Evolutionary conservation across 2,888 invertebrate species (phyloP).

Genomic region (Lithophane socia): DNA sequence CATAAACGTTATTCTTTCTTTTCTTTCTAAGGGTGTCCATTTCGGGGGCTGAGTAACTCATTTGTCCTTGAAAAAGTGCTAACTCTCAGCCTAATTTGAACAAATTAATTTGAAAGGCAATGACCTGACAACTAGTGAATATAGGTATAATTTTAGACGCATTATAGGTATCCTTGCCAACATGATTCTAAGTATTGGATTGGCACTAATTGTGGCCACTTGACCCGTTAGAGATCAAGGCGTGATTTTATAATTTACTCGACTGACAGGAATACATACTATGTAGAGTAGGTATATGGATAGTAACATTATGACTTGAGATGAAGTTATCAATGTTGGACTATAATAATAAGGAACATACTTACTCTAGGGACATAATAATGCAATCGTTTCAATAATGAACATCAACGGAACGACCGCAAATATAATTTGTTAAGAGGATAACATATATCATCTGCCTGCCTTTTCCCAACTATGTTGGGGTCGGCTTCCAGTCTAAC

Average conservation of each 20-base stretch:
- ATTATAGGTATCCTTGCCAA: background rate
- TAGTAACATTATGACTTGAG: background rate
- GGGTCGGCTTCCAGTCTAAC: too few relatives aligned
- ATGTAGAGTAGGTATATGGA: background rate
- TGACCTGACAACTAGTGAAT: background rate
- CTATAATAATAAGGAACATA: too few relatives aligned
- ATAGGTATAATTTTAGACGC: background rate
- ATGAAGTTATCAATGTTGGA: background rate
- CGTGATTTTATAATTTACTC: slow-evolving; percentile 44
- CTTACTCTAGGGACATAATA: too few relatives aligned
- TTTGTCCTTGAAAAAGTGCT: too few relatives aligned
- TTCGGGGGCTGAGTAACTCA: too few relatives aligned
- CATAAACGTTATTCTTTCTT: too few relatives aligned
- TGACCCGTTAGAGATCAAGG: slow-evolving; percentile 38
- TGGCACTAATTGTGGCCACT: slow-evolving; percentile 44
- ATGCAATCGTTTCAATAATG: background rate
- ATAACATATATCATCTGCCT: too few relatives aligned
- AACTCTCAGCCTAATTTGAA: too few relatives aligned
- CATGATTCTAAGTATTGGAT: slow-evolving; percentile 22
- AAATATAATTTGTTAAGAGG: background rate
- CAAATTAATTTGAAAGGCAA: too few relatives aligned
- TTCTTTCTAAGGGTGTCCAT: too few relatives aligned
- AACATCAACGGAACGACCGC: background rate
- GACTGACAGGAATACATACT: background rate
- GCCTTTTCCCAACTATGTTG: too few relatives aligned